A percentile compares a stretch with the other conserved stretches of the same genome.
Conservation (phyloP, 2,113 vertebrate genomes). For the Ammospiza nelsoni region DNA sequence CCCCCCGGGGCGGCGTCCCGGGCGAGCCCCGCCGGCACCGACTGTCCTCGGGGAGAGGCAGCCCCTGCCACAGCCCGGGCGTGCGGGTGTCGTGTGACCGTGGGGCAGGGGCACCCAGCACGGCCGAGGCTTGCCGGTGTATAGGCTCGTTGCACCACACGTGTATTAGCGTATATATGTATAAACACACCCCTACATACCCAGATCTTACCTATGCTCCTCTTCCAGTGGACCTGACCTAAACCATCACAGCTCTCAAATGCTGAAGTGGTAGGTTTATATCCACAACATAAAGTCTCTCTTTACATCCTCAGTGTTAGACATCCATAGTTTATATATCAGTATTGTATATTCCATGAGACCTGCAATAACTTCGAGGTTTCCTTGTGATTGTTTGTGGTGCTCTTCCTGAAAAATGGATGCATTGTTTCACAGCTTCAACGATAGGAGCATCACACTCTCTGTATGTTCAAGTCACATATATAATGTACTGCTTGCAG, state of each 20-base stretch:
- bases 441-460: fast-evolving
- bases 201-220: fast-evolving
- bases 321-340: neutral
- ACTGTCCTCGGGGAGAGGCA: neutral
- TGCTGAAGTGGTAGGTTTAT: neutral
- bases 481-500: fast-evolving
- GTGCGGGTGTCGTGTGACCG: neutral
- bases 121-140: neutral
- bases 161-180: neutral
- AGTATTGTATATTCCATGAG: neutral
- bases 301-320: neutral
- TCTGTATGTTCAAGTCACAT: neutral
- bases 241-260: neutral
- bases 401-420: neutral
- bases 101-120: neutral
- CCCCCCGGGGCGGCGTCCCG: neutral
- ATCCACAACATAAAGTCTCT: neutral
- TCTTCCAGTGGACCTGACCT: neutral
- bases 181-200: fast-evolving
- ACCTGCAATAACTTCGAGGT: neutral
- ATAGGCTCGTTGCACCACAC: neutral
- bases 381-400: neutral
- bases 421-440: neutral
- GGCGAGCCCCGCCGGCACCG: neutral
- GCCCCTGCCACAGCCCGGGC: neutral